Base-by-base conservation (phyloP, 2,113 vertebrate species). In the Lampris incognitus region DNA sequence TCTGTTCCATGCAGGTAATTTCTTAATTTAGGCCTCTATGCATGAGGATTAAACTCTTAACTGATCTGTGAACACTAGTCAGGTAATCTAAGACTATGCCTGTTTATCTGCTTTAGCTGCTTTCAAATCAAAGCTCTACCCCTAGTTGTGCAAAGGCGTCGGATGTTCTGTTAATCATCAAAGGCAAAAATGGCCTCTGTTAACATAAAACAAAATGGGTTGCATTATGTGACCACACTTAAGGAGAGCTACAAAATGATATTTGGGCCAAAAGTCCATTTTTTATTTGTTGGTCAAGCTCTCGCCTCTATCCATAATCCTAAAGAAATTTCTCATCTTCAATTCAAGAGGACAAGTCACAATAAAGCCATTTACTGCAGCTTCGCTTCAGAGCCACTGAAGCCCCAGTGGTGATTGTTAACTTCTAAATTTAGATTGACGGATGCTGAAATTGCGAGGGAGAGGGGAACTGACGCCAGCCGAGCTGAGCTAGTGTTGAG, bases 401-500 rank as follows among this genome's bases (percentile, higher is more conserved):
- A 72, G 54, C 3, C 1, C 55, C 44, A 65, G 44, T 52, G 9
- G 44, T n/a, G 0, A 62, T 4, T 10, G 9, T 11, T 69, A 66
- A 69, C 49, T 66, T 80, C 48, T 80, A 50, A 74, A 83, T 63
- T 63, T 49, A 77, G 42, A 42, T 57, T 51, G 46, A n/a, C 66
- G 78, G 76, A 68, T 69, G 81, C 74, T 78, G 76, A 75, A 76
- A 50, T 49, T 72, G 65, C 68, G 64, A 24, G 24, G 24, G 50
- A 41, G 10, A 46, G 59, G 70, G 66, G 0, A 74, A 69, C 49
- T 74, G 70, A 77, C 69, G 62, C 61, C 37, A 2, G 71, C 63
- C n/a, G 60, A 63, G 55, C 57, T 57, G 69, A 61, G 59, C 67
- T 74, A 76, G 55, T 72, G 3, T 54, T 66, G 63, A 9, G 48